These are phyloP conservation scores for Doryteuthis pealeii DNA, from an alignment of 1,140 invertebrate genomes.

Conservation along the genomic window DNA sequence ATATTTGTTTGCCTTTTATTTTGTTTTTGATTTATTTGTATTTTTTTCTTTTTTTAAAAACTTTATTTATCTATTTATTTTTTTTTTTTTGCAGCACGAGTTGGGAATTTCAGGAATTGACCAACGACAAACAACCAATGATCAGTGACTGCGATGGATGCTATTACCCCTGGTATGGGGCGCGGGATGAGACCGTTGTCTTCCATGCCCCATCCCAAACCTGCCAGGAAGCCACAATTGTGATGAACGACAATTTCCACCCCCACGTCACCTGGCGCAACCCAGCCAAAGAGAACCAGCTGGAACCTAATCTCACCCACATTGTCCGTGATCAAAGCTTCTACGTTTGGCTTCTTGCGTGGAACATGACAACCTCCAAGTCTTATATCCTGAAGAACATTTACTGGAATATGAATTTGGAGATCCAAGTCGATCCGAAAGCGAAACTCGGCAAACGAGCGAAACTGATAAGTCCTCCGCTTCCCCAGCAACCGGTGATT, in stretches of 20 bases:
- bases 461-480: constrained; percentile 43
- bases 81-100: constrained; percentile 49
- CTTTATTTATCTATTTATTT: too few relatives aligned
- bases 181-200: constrained; percentile 53
- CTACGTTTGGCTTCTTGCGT: constrained; percentile 58
- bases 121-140: constrained; percentile 55
- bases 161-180: constrained; percentile 61
- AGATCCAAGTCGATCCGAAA: constrained; percentile 54
- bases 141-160: constrained; percentile 60
- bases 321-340: constrained; percentile 58
- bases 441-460: constrained; percentile 50
- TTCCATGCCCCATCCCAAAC: constrained; percentile 55
- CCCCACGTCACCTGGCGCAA: constrained; percentile 61
- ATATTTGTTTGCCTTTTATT: too few relatives aligned
- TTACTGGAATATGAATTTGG: constrained; percentile 56
- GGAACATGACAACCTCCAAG: constrained; percentile 53
- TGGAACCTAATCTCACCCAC: constrained; percentile 54
- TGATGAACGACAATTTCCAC: constrained; percentile 61
- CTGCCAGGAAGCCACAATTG: constrained; percentile 51
- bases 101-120: constrained; percentile 61
- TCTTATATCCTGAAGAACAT: constrained; percentile 56
- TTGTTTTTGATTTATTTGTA: too few relatives aligned
- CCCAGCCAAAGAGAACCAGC: constrained; percentile 50
- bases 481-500: constrained; percentile 49
- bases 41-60: too few relatives aligned